Evolutionary conservation across 1,140 invertebrate species (phyloP).

Genomic region (Drosophila mojavensis): DNA sequence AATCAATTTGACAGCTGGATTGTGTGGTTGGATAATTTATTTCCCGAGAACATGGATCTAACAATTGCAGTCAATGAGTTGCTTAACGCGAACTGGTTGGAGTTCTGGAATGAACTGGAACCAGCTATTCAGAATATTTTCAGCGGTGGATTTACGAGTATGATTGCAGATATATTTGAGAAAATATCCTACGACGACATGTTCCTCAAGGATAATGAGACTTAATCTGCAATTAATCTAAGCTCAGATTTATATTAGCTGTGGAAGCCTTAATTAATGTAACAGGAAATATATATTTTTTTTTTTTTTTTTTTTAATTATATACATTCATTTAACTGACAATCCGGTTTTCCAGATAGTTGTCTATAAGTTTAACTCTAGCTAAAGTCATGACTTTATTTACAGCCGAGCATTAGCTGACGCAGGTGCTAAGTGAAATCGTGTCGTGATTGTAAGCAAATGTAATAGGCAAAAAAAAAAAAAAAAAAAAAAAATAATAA

Average conservation of each 20-base stretch:
- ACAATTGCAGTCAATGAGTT: conserved; percentile 53
- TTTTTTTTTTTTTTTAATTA: no score
- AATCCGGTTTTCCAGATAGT: conserved; percentile 14
- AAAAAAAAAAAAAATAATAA: no score
- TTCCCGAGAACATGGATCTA: conserved; percentile 52
- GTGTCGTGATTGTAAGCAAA: conserved; percentile 8
- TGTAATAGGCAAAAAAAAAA: neutral
- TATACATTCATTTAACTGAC: no score
- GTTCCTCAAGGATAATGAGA: conserved; percentile 47
- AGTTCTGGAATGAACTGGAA: conserved; percentile 68
- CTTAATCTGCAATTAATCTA: conserved; percentile 32
- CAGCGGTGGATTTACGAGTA: conserved; percentile 36
- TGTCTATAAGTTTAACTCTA: neutral
- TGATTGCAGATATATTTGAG: conserved; percentile 50
- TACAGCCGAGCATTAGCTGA: neutral
- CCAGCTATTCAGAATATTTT: conserved; percentile 47
- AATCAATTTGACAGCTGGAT: conserved; percentile 30
- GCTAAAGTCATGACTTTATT: conserved; percentile 17
- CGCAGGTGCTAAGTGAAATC: conserved; percentile 24
- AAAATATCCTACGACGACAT: conserved; percentile 62
- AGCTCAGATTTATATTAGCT: neutral
- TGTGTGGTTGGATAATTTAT: conserved; percentile 59
- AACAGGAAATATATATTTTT: neutral
- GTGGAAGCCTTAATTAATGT: neutral
- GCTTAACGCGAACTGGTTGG: conserved; percentile 58